Evolutionary conservation across 2,113 vertebrate genomes (phyloP), one percentile per base, ranked within the genome.

Genomic region (Muntiacus muntjak): DNA sequence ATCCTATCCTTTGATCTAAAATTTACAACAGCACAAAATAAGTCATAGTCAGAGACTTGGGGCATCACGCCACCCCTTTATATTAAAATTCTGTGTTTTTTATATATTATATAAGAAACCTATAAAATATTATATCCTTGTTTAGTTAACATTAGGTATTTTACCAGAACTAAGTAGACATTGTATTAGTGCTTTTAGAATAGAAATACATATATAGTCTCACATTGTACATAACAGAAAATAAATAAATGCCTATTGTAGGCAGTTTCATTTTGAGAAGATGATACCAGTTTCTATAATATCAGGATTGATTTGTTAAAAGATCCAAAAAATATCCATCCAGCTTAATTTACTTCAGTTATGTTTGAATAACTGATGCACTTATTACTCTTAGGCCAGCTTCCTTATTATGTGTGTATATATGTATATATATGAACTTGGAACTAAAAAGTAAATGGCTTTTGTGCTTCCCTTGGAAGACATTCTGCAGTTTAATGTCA

Each of bases 361-460:
- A 43, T 2, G 3, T 67, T 89, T 82, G 57, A 96, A 45, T 95
- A 93, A 19, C 5, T 43, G 33, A 36, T 83, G 0, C 7, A 54
- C 16, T 78, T 92, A 16, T 57, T 57, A 76, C n/a, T 88, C 36
- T 23, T 76, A 88, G 58, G 4, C 17, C 58, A 33, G 5, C 1
- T 23, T 92, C 60, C 21, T 33, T 57, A 30, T 33, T 28, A 2
- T 58, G 1, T 33, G 4, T 16, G 10, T 47, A 79, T 19, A 62
- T 93, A 3, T 9, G 12, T 57, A 86, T 28, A 50, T 94, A 76
- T 83, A 33, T 60, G 30, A 95, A 89, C 67, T 89, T 87, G 36
- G 17, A 67, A 85, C n/a, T 76, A 71, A 87, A 91, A 83, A 78
- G 36, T 57, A 93, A 85, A 71, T 45, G 81, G 25, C 28, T 97